Base-by-base conservation (phyloP, 2,797 vertebrate species). In the Anguilla marmorata region DNA sequence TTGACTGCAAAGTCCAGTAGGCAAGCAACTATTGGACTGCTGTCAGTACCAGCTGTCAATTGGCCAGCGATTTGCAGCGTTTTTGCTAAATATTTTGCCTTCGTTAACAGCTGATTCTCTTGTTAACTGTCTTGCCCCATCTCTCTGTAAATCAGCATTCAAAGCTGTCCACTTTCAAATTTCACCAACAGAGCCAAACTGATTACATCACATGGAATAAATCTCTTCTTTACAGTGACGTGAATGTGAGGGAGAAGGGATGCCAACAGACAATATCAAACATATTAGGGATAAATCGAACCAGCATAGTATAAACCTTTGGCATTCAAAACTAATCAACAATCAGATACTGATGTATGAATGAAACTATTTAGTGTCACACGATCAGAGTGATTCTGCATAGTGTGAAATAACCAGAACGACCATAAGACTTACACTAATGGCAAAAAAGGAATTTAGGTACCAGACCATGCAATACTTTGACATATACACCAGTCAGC, bases 31-130 rank as follows among this genome's bases (percentile, higher is more conserved):
- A 27, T 69, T 27, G 63, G 63, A n/a, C 63, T 69, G 63, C 63
- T 69, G 24, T 69, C 63, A 69, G 24, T n/a, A 69, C 63, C 63
- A 69, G 63, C 63, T 69, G 63, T 69, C 63, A 69, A 69, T n/a
- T 69, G 63, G 24, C 63, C 24, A 69, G 8, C 7, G n/a, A 69
- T 69, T 69, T 69, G 63, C 63, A 27, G 63, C 5, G 63, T 27
- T 69, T 69, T 69, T 69, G n/a, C 9, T 8, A 69, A 69, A 69
- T 69, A 69, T 7, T 69, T 27, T 69, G n/a, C 63, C 63, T 69
- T 69, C n/a, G 8, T 69, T 27, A 69, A 27, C 63, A 69, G 5
- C 9, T 69, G 63, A 69, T 69, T 4, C 63, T 69, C 63, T 9
- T 69, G 8, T 69, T n/a, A 66, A 66, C 63, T 66, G 63, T 24